Percentiles rank a stretch among this genome's conserved stretches.
phyloP scores from a whole-genome alignment of 2,888 invertebrate species.

The Alsophila aescularia region DNA sequence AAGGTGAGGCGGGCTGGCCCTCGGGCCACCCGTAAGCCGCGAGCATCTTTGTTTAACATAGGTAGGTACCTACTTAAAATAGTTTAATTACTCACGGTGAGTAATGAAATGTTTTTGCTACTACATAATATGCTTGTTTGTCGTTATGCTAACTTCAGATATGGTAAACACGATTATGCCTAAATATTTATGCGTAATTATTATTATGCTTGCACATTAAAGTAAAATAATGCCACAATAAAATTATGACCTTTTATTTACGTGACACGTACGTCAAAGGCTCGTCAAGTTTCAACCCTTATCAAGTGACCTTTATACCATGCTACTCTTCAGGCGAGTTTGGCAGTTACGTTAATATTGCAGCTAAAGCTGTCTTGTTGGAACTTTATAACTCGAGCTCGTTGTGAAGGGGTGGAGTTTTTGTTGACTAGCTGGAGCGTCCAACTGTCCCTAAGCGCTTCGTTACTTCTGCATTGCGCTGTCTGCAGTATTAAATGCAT shows the following conservation, averaged over 20 bases:
- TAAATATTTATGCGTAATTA: too few relatives aligned
- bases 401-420: neutral
- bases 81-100: too few relatives aligned
- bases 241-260: neutral
- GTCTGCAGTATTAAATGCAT: constrained; percentile 2
- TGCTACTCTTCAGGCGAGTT: constrained; percentile 21
- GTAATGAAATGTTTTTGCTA: too few relatives aligned
- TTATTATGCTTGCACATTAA: too few relatives aligned
- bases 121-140: too few relatives aligned
- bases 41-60: too few relatives aligned
- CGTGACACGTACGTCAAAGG: neutral
- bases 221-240: too few relatives aligned
- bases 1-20: too few relatives aligned
- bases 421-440: neutral
- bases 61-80: too few relatives aligned
- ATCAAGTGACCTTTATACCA: constrained; percentile 22
- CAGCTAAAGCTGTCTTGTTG: constrained; percentile 22
- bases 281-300: constrained; percentile 9
- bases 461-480: constrained; percentile 16
- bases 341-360: constrained; percentile 34
- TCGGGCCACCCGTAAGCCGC: too few relatives aligned
- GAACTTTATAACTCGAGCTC: constrained; percentile 13
- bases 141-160: too few relatives aligned
- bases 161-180: too few relatives aligned
- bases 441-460: constrained; percentile 1